Evolutionary conservation across 1,140 invertebrate genomes (phyloP), one percentile per base, ranked within the genome.

Genomic region (Drepana arcuata): DNA sequence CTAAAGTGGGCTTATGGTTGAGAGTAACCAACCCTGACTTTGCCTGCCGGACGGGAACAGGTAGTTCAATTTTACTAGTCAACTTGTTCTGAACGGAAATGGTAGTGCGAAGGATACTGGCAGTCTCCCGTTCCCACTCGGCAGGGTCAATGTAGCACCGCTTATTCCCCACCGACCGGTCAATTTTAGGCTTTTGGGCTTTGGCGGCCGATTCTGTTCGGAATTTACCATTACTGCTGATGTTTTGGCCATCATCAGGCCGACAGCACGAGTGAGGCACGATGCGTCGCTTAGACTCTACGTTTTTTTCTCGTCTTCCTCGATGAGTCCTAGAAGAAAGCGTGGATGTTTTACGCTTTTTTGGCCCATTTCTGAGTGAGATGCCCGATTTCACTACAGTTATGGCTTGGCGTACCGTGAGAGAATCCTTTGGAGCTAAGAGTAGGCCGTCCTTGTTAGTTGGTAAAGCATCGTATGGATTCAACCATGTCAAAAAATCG

Each of bases 151-250:
- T 85, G 37, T 85, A 85, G 57, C 83, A 85, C 26, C 83, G 62
- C 53, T 85, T 85, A 49, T 85, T 85, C 45, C 83, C 83, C 33
- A 85, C 83, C 26, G 83, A 83, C 50, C 66, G 78, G 28, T 80
- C 67, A 0, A 71, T 47, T 32, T 72, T 75, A 0, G 59, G 57
- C 43, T 66, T 79, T 10, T 64, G 63, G 2, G 45, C 25, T 59
- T 67, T 78, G 24, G 53, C 67, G 14, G 75, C 72, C n/a, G 75
- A 77, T 28, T 78, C 78, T n/a, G 73, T 80, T 31, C 75, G 52
- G 35, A 70, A 80, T 60, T 78, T 80, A 42, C 50, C 39, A 23
- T 46, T 42, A 14, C 60, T 48, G 29, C 53, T 66, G 13, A 38
- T 21, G 9, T 48, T 30, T 33, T 60, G 59, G 11, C 28, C 41